Percentiles rank a stretch among this genome's conserved stretches.
phyloP scores from a whole-genome alignment of 1,140 invertebrate species.

The Diabrotica undecimpunctata region DNA sequence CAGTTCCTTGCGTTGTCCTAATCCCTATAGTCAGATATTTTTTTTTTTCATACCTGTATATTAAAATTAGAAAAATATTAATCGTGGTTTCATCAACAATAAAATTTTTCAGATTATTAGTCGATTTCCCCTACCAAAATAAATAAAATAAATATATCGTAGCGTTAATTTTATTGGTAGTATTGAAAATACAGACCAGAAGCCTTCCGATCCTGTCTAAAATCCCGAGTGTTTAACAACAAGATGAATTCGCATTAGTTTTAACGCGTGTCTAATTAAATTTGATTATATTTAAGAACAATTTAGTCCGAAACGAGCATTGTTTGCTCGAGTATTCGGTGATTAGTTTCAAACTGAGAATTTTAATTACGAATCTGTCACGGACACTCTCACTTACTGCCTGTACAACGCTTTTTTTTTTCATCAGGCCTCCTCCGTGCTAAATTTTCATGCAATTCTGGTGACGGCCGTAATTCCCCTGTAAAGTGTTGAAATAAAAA shows the following conservation, averaged over 20 bases:
- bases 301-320: slow-evolving; percentile 13
- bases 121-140: no score
- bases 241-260: slow-evolving; percentile 11
- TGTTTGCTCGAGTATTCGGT: slow-evolving; percentile 17
- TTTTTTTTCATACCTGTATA: no score
- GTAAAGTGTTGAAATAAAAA: no score
- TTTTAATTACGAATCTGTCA: slow-evolving; percentile 30
- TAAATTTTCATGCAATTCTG: background rate
- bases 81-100: no score
- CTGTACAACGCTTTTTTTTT: slow-evolving; percentile 3
- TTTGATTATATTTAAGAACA: slow-evolving; percentile 29
- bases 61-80: no score
- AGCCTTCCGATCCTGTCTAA: background rate
- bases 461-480: no score
- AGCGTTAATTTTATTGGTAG: no score
- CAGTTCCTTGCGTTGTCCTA: no score
- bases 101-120: no score
- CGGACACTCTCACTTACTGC: slow-evolving; percentile 39
- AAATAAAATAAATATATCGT: no score
- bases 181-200: no score
- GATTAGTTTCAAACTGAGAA: slow-evolving; percentile 26
- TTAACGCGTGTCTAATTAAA: slow-evolving; percentile 22
- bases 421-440: background rate
- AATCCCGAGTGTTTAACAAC: background rate
- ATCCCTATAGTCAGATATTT: no score